phyloP scores from a whole-genome alignment of 2,113 vertebrate genomes.

The Neodon shergylaensis region DNA sequence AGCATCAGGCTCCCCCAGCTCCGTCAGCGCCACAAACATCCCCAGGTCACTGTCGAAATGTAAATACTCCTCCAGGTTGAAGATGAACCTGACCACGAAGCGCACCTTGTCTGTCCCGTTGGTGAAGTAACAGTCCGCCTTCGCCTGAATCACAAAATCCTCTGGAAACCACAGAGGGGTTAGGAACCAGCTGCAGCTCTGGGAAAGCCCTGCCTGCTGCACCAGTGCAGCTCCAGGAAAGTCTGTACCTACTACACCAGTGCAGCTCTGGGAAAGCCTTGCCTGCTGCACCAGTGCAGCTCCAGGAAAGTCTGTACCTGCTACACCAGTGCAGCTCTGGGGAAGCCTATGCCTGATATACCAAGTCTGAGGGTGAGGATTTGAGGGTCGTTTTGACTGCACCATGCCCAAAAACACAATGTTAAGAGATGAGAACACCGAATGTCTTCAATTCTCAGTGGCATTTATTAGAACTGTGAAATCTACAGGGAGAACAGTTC shows the following conservation, averaged over 20 bases:
- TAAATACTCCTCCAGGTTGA: conserved; percentile 59
- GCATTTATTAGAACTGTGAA: not conserved
- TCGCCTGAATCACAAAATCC: conserved; percentile 72
- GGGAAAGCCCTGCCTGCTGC: not conserved
- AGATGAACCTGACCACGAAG: conserved; percentile 67
- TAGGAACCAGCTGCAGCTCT: not conserved
- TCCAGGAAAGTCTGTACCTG: too few relatives aligned
- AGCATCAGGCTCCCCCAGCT: conserved; percentile 17
- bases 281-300: too few relatives aligned
- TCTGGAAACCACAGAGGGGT: conserved; percentile 37
- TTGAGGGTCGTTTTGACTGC: not conserved
- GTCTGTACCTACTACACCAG: not conserved
- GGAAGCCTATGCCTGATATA: not conserved
- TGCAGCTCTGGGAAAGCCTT: too few relatives aligned
- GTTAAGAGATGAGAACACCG: not conserved
- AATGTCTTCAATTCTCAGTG: not conserved
- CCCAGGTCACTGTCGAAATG: conserved; percentile 71
- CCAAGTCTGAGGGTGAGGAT: accelerated
- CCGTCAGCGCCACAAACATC: conserved; percentile 37
- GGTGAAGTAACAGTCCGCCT: conserved; percentile 73
- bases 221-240: not conserved
- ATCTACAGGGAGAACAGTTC: not conserved
- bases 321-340: too few relatives aligned
- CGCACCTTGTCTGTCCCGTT: conserved; percentile 65
- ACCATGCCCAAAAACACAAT: not conserved